These are phyloP conservation scores for Apis florea DNA, from an alignment of 1,140 invertebrate species.

Conservation along the genomic window DNA sequence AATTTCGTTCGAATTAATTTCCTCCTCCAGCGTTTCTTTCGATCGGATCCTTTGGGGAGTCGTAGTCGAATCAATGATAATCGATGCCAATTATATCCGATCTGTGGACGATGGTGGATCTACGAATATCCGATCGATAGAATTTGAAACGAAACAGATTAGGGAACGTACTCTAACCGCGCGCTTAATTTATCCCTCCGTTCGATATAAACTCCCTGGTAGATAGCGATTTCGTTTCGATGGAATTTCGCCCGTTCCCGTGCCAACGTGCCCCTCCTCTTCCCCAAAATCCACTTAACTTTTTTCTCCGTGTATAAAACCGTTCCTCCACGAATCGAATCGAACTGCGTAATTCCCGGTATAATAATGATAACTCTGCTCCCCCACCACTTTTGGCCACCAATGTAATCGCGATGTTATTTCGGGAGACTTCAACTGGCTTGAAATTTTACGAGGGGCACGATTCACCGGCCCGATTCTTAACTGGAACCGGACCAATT, in stretches of 20 bases:
- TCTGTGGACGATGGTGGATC: no score
- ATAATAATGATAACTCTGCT: not conserved
- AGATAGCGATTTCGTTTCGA: constrained; percentile 40
- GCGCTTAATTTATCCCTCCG: constrained; percentile 49
- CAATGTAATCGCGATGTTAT: not conserved
- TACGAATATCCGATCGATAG: not conserved
- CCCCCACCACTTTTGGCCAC: no score
- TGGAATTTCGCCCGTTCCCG: constrained; percentile 23
- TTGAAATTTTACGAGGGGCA: no score
- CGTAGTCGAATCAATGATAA: no score
- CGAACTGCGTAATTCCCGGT: not conserved
- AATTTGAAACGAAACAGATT: not conserved
- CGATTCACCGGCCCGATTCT: no score
- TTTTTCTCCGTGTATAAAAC: constrained; percentile 10
- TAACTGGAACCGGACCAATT: no score
- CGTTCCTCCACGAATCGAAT: not conserved
- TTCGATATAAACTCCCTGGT: not conserved
- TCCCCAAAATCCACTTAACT: constrained; percentile 43
- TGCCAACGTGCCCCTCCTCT: not conserved
- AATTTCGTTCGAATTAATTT: no score
- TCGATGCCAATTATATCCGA: no score
- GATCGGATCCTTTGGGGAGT: no score
- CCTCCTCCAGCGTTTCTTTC: no score
- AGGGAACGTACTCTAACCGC: constrained; percentile 8
- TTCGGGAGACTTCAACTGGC: not conserved